Evolutionary conservation across 1,140 invertebrate genomes (phyloP), one percentile per base, ranked within the genome.

Genomic region (Drosophila nebulosa): DNA sequence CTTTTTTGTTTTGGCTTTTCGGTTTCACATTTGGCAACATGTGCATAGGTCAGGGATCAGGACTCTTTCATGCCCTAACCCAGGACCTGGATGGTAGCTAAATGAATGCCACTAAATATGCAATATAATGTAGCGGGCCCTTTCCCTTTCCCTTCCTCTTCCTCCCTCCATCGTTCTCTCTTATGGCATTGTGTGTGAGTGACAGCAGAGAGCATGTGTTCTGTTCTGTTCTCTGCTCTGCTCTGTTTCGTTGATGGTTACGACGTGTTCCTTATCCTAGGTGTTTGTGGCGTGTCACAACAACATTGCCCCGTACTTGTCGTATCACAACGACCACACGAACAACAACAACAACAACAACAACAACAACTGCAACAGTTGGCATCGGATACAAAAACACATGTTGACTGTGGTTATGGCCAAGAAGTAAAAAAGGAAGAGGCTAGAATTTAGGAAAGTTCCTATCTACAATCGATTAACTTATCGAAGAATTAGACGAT

Each of bases 101-200:
- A 58, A 69, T 68, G 76, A 85, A 79, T 84, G 80, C 81, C 77
- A 86, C 80, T 77, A 86, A 80, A 85, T 86, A 85, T 85, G 81
- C 80, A 80, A 76, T 66, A 86, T 73, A 85, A 84, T 67, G 68
- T 60, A 56, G 61, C 36, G 58, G 59, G 42, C 51, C 51, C 30
- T 27, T 22, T 16, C 26, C 22, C 26, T 1, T 1, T 3, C n/a
- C 35, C 14, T 7, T 21, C 39, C n/a, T 42, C 16, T 21, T 21
- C n/a, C 39, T 10, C 16, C 18, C 16, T 18, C 2, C n/a, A 6
- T 46, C 9, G 16, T 9, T 46, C 16, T 9, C 39, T 46, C 16
- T 42, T 7, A n/a, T n/a, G n/a, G n/a, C n/a, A n/a, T n/a, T 12
- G 26, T 65, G 42, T 30, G 58, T 58, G 69, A 26, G 26, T 64